Conservation (phyloP, 2,888 invertebrate species). For the Catocala nupta region DNA sequence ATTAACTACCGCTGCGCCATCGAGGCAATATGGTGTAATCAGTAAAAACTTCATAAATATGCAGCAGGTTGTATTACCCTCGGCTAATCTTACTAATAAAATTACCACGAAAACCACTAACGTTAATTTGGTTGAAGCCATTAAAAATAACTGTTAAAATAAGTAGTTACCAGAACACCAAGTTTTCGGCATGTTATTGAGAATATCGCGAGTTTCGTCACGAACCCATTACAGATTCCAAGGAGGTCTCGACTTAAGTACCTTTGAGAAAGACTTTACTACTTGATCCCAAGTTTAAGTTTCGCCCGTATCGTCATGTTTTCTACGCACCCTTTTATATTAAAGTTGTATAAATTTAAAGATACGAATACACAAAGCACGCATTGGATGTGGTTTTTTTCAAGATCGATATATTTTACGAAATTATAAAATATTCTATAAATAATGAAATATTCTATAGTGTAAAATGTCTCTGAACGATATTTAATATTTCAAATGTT, state of each 20-base stretch:
- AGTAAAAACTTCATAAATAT: no score
- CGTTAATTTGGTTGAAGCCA: no score
- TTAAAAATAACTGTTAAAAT: slow-evolving; percentile 22
- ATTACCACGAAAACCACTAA: background rate
- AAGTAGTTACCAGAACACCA: slow-evolving; percentile 41
- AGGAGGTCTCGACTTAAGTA: slow-evolving; percentile 73
- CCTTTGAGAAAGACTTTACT: slow-evolving; percentile 68
- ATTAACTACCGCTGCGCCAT: no score
- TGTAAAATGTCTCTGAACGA: no score
- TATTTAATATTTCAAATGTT: no score
- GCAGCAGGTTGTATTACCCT: background rate
- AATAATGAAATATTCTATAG: no score
- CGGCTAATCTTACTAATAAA: slow-evolving; percentile 6
- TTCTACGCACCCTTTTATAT: slow-evolving; percentile 28
- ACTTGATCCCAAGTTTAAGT: slow-evolving; percentile 68
- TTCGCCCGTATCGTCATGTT: slow-evolving; percentile 46
- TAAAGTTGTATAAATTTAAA: no score
- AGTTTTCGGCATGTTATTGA: slow-evolving; percentile 49
- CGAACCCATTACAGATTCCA: slow-evolving; percentile 77
- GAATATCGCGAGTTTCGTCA: slow-evolving; percentile 73
- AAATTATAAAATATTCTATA: no score
- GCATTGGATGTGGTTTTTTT: background rate
- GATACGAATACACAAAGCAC: no score
- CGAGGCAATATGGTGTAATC: no score
- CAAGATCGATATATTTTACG: background rate